Evolutionary conservation across 2,888 invertebrate genomes (phyloP).

Genomic region (Acanthosoma haemorrhoidale): DNA sequence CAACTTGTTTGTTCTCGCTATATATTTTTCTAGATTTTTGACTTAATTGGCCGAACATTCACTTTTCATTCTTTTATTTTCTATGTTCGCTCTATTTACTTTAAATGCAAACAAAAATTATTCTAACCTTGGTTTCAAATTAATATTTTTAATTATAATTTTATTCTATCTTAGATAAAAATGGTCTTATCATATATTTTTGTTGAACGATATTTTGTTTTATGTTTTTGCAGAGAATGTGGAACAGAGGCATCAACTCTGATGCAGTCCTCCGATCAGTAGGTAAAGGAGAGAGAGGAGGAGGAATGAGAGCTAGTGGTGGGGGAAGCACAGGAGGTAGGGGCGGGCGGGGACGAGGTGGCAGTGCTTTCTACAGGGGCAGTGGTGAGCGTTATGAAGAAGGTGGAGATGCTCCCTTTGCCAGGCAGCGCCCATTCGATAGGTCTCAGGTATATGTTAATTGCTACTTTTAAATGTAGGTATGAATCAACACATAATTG

Average conservation of each 20-base stretch:
- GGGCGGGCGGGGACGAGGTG: constrained; percentile 45
- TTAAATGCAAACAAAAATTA: too few relatives aligned
- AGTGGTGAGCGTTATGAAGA: constrained; percentile 21
- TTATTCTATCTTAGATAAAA: too few relatives aligned
- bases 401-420: constrained; percentile 20
- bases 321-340: constrained; percentile 37
- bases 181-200: background rate
- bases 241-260: constrained; percentile 55
- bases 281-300: constrained; percentile 31
- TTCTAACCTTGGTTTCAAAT: too few relatives aligned
- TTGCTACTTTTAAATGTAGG: too few relatives aligned
- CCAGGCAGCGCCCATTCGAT: constrained; percentile 30
- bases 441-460: constrained; percentile 29
- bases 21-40: too few relatives aligned
- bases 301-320: constrained; percentile 33
- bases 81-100: too few relatives aligned
- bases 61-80: too few relatives aligned
- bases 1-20: too few relatives aligned
- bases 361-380: constrained; percentile 26
- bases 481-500: too few relatives aligned
- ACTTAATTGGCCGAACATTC: too few relatives aligned
- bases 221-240: constrained; percentile 49
- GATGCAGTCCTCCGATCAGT: constrained; percentile 43
- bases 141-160: too few relatives aligned
- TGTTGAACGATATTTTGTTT: background rate